Evolutionary conservation across 1,140 invertebrate species (phyloP).

Genomic region (Listronotus bonariensis): DNA sequence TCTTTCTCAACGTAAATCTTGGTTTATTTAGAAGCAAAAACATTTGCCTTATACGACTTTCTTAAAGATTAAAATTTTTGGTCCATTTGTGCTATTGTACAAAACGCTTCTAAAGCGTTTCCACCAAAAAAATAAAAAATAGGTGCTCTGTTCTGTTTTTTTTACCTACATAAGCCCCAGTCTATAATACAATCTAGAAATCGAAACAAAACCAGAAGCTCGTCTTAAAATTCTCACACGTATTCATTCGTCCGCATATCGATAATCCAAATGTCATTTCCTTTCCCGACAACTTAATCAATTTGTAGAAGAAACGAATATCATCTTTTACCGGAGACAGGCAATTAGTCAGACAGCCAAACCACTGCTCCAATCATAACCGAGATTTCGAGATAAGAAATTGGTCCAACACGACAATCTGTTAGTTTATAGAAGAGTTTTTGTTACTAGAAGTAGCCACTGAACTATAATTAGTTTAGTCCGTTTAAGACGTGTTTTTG

Average conservation of each 20-base stretch:
- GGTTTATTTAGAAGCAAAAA: too few relatives aligned
- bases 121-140: too few relatives aligned
- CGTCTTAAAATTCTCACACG: conserved; percentile 32
- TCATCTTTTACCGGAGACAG: conserved; percentile 37
- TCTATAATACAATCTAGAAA: too few relatives aligned
- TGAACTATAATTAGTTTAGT: conserved; percentile 8
- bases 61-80: too few relatives aligned
- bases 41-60: too few relatives aligned
- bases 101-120: too few relatives aligned
- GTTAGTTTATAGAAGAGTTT: conserved; percentile 33
- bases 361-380: conserved; percentile 18
- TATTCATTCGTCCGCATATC: conserved; percentile 6
- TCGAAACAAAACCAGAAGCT: conserved; percentile 30
- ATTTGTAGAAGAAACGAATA: conserved; percentile 34
- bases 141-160: too few relatives aligned
- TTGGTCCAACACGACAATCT: conserved; percentile 31
- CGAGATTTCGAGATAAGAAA: conserved; percentile 14
- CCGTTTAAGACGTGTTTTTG: background rate
- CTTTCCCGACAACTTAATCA: conserved; percentile 31
- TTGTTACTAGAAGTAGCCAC: conserved; percentile 25
- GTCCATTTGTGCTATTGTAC: too few relatives aligned
- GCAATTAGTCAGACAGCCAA: conserved; percentile 32
- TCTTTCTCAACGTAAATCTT: too few relatives aligned
- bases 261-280: conserved; percentile 28
- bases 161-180: too few relatives aligned